A percentile compares a stretch with the other conserved stretches of the same genome.
Conservation (phyloP, 2,888 invertebrate genomes). For the Eucera pruinosa region DNA sequence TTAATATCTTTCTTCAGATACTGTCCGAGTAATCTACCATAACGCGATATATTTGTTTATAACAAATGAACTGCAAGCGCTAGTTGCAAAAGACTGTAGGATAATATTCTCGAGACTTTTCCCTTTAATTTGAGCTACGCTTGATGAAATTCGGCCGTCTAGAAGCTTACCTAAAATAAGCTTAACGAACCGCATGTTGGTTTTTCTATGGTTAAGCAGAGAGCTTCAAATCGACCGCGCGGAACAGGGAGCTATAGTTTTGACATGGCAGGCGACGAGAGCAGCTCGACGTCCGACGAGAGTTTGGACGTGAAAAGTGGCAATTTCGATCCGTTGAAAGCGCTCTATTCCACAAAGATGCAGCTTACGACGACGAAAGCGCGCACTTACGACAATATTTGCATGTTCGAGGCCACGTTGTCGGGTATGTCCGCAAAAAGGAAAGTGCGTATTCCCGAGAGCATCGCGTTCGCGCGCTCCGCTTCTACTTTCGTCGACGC, state of each 20-base stretch:
- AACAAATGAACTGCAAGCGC: too few relatives aligned
- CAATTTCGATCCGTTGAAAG: slow-evolving; percentile 89
- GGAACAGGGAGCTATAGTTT: slow-evolving; percentile 19
- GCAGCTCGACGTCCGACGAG: slow-evolving; percentile 81
- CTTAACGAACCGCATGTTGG: too few relatives aligned
- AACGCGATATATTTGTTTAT: too few relatives aligned
- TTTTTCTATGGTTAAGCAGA: too few relatives aligned
- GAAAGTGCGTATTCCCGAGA: slow-evolving; percentile 67
- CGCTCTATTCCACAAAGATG: slow-evolving; percentile 87
- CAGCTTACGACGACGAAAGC: slow-evolving; percentile 86
- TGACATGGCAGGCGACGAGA: slow-evolving; percentile 76
- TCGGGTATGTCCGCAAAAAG: slow-evolving; percentile 81
- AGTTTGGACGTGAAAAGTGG: slow-evolving; percentile 86
- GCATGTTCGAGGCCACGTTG: slow-evolving; percentile 86
- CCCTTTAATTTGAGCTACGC: too few relatives aligned
- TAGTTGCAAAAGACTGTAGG: too few relatives aligned
- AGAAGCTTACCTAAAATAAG: too few relatives aligned
- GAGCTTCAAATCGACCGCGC: slow-evolving; percentile 38
- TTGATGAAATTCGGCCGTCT: too few relatives aligned
- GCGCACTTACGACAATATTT: slow-evolving; percentile 89
- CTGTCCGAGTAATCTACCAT: too few relatives aligned
- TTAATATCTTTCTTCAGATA: too few relatives aligned
- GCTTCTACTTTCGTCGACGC: background rate
- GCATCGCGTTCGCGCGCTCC: background rate
- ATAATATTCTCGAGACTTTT: too few relatives aligned